Base-by-base conservation (phyloP, 1,140 invertebrate genomes). In the Harpegnathos saltator region DNA sequence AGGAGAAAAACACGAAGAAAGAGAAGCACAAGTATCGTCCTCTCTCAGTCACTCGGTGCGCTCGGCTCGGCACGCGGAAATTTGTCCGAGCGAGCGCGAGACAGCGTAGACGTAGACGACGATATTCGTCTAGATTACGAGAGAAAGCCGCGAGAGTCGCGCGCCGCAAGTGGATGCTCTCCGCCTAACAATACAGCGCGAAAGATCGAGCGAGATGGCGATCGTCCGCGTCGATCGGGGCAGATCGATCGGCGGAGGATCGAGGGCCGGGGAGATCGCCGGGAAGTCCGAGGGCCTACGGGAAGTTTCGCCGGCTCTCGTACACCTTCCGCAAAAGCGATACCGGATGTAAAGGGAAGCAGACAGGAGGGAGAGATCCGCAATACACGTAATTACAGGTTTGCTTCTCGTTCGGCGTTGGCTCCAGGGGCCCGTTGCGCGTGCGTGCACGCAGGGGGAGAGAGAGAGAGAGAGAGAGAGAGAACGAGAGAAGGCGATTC, bases 341-440 rank as follows among this genome's bases (percentile, higher is more conserved):
- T 86, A 85, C 82, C 85, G 88, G 78, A 89, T 85, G 59, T 74
- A 71, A 87, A 85, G 61, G 38, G 66, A 85, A 77, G 77, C 81
- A 62, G 74, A 83, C 44, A 44, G n/a, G 38, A 77, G 73, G 62
- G 61, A 74, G 69, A 77, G 73, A 85, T 85, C 68, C 66, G 75
- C 81, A 83, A 86, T 89, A 81, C 78, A 85, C 84, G 88, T 89
- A 89, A 89, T 89, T 89, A 83, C 85, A 89, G 88, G 89, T 87
- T 44, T 89, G 58, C 68, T 44, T 12, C 33, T 78, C 72, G 77
- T 78, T 77, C 74, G 52, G 24, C 59, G 68, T 65, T 69, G 24
- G 26, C 78, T 82, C 58, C 83, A 59, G 77, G 38, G 85, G 66
- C 54, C 63, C 22, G 80, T 71, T 52, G 82, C 85, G 78, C 73